Evolutionary conservation across 2,888 invertebrate species (phyloP), one percentile per base, ranked within the genome.

Genomic region (Tortrix viridana): DNA sequence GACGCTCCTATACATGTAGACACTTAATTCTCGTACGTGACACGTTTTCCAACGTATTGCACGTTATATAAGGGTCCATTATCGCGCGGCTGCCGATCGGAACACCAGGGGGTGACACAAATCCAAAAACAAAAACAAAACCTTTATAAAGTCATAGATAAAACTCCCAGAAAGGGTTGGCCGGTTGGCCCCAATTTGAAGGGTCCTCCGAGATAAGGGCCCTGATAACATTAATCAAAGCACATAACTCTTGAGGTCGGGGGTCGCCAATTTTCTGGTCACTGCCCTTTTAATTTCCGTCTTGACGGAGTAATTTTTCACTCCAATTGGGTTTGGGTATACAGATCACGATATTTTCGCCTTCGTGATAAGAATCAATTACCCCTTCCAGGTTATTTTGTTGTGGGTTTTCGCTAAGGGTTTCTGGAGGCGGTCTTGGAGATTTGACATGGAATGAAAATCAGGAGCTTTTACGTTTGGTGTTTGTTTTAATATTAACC

Each of bases 191-290:
- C 80, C 81, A 86, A 86, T 88, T 84, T 83, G 79, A 79, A 73
- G 82, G 80, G 77, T 76, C 77, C 77, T 75, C 60, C 78, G 72
- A 80, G 90, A 91, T 90, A 86, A 82, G 81, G 71, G 74, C 69
- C 74, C 74, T 87, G 92, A 91, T 90, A 92, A 86, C 88, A 89
- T 90, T 91, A 89, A 92, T 92, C 91, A 88, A 84, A 80, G 80
- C 77, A 80, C 78, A 81, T 85, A 82, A 82, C 83, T 81, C 77
- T 76, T 71, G 71, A 60, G 61, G 75, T 72, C 71, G 73, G 75
- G 79, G 76, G 75, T 74, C 81, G 78, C 78, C 88, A 86, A 89
- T 90, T 91, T 90, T 89, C 88, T 86, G 89, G 90, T 84, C 87
- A 84, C 70, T 78, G 83, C 82, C 82, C 86, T 81, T 83, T 86